Evolutionary conservation across 2,888 invertebrate genomes (phyloP).

Genomic region (Morpho achilles): DNA sequence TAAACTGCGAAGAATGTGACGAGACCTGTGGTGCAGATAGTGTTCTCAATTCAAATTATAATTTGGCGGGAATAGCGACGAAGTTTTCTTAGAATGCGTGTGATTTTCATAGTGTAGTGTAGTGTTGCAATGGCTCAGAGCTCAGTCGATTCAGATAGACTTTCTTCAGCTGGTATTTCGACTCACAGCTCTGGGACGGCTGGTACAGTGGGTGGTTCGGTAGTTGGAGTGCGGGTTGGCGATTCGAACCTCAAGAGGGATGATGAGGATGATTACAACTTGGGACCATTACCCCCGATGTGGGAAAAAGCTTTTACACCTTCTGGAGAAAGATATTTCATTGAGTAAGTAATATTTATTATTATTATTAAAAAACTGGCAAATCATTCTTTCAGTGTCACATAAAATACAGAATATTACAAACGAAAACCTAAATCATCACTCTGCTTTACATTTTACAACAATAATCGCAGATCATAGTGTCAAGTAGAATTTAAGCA

Average conservation of each 20-base stretch:
- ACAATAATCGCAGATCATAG: no score
- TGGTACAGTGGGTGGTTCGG: conserved; percentile 69
- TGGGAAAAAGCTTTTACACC: conserved; percentile 99
- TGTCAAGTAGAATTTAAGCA: no score
- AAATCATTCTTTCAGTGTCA: no score
- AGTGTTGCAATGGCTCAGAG: conserved; percentile 58
- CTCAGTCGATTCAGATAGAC: conserved; percentile 70
- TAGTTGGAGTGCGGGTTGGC: conserved; percentile 65
- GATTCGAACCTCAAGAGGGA: conserved; percentile 66
- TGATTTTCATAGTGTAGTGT: conserved; percentile 12
- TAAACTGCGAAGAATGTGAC: conserved; percentile 37
- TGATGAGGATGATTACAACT: conserved; percentile 85
- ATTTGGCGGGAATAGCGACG: conserved; percentile 24
- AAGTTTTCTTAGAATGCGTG: conserved; percentile 16
- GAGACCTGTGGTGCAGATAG: conserved; percentile 28
- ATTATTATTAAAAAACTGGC: no score
- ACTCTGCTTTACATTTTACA: no score
- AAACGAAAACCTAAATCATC: no score
- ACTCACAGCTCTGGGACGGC: conserved; percentile 73
- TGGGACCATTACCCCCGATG: conserved; percentile 95
- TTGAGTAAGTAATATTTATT: conserved; percentile 85
- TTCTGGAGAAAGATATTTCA: conserved; percentile 97
- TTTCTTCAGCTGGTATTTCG: conserved; percentile 71
- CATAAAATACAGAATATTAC: no score
- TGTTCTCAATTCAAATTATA: conserved; percentile 28